These are phyloP conservation scores for Apaloderma vittatum DNA, from an alignment of 2,113 vertebrate species.

Conservation along the genomic window DNA sequence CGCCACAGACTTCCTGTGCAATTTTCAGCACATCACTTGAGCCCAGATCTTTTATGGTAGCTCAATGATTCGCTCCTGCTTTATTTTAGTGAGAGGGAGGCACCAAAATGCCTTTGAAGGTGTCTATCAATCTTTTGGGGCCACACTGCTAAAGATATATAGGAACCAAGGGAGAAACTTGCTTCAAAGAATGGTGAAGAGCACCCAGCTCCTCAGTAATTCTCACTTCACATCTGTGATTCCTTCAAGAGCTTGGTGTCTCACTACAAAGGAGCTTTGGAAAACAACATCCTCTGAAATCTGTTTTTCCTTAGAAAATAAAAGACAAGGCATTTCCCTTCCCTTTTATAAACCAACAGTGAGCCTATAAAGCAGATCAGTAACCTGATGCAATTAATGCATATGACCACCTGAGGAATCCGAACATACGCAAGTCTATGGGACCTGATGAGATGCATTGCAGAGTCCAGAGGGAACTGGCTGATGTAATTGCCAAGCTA, in stretches of 20 bases:
- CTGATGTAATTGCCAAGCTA: no score
- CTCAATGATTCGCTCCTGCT: constrained; percentile 20
- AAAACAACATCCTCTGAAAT: background rate
- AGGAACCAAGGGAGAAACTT: background rate
- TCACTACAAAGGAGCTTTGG: background rate
- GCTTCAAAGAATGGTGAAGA: background rate
- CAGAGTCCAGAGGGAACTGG: no score
- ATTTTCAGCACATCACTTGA: constrained; percentile 46
- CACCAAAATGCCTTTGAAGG: constrained; percentile 29
- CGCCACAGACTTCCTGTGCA: constrained; percentile 66
- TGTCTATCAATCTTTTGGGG: background rate
- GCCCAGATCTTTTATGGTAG: constrained; percentile 31
- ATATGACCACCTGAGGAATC: background rate
- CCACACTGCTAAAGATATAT: background rate
- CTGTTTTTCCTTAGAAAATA: background rate
- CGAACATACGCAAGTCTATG: no score
- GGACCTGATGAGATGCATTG: no score
- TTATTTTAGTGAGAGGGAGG: constrained; percentile 18
- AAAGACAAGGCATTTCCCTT: background rate
- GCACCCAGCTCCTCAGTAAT: background rate
- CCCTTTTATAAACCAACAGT: background rate
- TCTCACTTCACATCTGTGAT: background rate
- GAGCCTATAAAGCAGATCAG: background rate
- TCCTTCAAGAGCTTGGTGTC: background rate
- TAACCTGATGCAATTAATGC: background rate